phyloP scores from a whole-genome alignment of 2,113 vertebrate genomes.

The Craseonycteris thonglongyai region DNA sequence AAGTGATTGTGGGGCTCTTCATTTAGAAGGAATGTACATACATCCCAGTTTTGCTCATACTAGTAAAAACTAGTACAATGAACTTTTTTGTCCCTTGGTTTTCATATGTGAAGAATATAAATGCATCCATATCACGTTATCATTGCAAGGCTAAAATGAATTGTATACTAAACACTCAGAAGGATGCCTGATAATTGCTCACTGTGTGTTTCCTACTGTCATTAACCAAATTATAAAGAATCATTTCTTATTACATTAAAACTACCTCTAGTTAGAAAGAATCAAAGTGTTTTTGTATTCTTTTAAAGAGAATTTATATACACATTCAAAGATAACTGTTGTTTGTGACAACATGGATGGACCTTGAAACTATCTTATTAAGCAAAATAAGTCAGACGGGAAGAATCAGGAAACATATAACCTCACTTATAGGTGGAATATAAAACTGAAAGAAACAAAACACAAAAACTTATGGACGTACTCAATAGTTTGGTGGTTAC shows the following conservation, averaged over 20 bases:
- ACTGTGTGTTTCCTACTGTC: not conserved
- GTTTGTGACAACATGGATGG: too few relatives aligned
- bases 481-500: too few relatives aligned
- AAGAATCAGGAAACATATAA: too few relatives aligned
- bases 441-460: too few relatives aligned
- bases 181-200: not conserved
- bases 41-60: not conserved
- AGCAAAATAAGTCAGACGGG: too few relatives aligned
- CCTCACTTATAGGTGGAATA: too few relatives aligned
- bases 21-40: not conserved
- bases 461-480: too few relatives aligned
- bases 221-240: conserved; percentile 11
- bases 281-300: not conserved
- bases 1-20: not conserved
- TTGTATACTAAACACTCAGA: not conserved
- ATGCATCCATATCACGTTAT: not conserved
- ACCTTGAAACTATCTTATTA: too few relatives aligned
- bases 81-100: not conserved
- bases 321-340: not conserved
- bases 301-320: not conserved
- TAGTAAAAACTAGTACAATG: not conserved
- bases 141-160: not conserved
- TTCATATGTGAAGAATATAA: not conserved
- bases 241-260: not conserved
- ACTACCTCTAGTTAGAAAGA: not conserved